Percentiles rank a stretch among this genome's conserved stretches.
These are phyloP conservation scores for Formica selysi DNA, from an alignment of 1,140 invertebrate genomes.

Conservation along the genomic window DNA sequence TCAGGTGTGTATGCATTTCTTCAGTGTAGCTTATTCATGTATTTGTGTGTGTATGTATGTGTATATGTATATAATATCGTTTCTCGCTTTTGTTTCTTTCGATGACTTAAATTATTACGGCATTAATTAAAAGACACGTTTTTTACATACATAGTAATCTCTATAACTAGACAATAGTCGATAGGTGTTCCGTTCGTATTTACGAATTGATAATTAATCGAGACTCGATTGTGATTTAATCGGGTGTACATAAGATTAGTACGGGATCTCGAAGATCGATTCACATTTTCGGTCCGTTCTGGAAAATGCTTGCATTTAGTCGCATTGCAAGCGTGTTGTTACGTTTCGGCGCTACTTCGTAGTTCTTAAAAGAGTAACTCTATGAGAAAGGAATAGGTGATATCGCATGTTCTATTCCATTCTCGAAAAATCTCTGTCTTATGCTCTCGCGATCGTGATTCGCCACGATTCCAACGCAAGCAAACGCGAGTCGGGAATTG, in stretches of 20 bases:
- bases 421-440: neutral
- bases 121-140: constrained; percentile 51
- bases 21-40: neutral
- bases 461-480: neutral
- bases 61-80: constrained; percentile 27
- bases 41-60: neutral
- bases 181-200: constrained; percentile 10
- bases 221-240: constrained; percentile 7
- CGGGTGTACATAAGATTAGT: neutral
- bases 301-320: neutral
- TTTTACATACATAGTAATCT: constrained; percentile 48
- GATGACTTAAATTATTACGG: constrained; percentile 46
- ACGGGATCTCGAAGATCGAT: neutral
- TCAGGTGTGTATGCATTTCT: constrained; percentile 1
- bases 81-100: neutral
- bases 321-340: neutral
- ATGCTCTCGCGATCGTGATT: neutral
- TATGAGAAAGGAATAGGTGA: neutral
- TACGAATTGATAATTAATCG: neutral
- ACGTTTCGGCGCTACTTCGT: neutral
- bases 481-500: neutral
- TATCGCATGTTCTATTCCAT: neutral
- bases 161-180: constrained; percentile 43
- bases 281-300: neutral
- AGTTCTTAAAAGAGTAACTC: neutral